Base-by-base conservation (phyloP, 2,888 invertebrate genomes). In the Acanthococcus lagerstroemiae region DNA sequence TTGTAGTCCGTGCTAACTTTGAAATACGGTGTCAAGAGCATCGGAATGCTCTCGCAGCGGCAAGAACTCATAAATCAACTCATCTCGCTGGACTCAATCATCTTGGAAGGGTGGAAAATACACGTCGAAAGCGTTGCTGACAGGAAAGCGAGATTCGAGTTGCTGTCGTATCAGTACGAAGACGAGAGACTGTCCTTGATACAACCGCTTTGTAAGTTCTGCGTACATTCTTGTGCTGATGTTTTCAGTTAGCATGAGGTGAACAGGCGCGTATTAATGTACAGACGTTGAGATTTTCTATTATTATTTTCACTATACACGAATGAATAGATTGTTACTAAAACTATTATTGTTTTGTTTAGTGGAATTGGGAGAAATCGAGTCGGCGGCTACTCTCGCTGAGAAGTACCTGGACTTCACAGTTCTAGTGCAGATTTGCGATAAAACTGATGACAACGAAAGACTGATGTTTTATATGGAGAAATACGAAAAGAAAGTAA, bases 391-490 rank as follows among this genome's bases (percentile, higher is more conserved):
- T 0, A 84, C 85, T 71, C 77, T 95, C 52, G 94, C 91, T 0
- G 95, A 95, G 77, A 94, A 94, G 77, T 95, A 90, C 77, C 80
- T 84, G 48, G 93, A 95, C 76, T 92, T 91, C 74, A 86, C 87
- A 71, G 82, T 87, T 50, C 77, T 95, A 55, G 83, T 93, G 37
- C 79, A 85, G 70, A 83, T 94, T 71, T 95, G 94, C 74, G 88
- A 92, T 74, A 77, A 80, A 54, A 85, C 84, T 0, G 79, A 84
- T 63, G 89, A 92, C 74, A 82, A 86, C 72, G 81, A 81, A 25
- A 81, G 87, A 24, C 76, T 90, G 7, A 84, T 88, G 71, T 79
- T 81, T 63, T 90, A 90, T 72, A 84, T 87, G 73, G 81, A 82
- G 60, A 82, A 84, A 71, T 90, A 85, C 74, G 80, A 82, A 21